These are phyloP conservation scores for Camponotus floridanus DNA, from an alignment of 1,140 invertebrate genomes.

Conservation along the genomic window DNA sequence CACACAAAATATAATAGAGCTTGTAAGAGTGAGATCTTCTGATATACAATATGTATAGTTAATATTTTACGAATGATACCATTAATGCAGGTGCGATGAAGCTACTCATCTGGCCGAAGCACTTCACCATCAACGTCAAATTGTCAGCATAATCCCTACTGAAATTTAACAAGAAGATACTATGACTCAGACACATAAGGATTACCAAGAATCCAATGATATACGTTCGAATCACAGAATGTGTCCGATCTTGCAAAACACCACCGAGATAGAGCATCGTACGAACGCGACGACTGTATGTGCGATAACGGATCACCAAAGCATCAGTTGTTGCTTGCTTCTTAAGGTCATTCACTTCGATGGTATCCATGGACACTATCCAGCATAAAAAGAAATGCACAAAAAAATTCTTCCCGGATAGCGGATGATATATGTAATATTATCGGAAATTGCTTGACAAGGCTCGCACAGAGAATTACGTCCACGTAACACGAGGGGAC, in stretches of 20 bases:
- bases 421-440: neutral
- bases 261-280: constrained; percentile 29
- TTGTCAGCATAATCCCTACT: constrained; percentile 2
- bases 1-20: neutral
- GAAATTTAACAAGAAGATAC: constrained; percentile 10
- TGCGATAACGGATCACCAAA: constrained; percentile 5
- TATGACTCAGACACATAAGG: neutral
- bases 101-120: neutral
- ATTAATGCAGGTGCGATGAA: constrained; percentile 20
- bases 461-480: neutral
- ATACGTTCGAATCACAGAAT: neutral
- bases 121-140: neutral
- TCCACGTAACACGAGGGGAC: neutral
- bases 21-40: neutral
- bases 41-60: too few relatives aligned
- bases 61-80: neutral
- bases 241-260: constrained; percentile 23
- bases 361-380: neutral
- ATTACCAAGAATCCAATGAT: neutral
- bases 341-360: neutral
- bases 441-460: constrained; percentile 5
- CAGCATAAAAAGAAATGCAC: neutral
- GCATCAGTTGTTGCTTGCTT: neutral
- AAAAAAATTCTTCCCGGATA: neutral
- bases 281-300: constrained; percentile 6